Conservation (phyloP, 2,113 vertebrate genomes). For the Corythaeola cristata region DNA sequence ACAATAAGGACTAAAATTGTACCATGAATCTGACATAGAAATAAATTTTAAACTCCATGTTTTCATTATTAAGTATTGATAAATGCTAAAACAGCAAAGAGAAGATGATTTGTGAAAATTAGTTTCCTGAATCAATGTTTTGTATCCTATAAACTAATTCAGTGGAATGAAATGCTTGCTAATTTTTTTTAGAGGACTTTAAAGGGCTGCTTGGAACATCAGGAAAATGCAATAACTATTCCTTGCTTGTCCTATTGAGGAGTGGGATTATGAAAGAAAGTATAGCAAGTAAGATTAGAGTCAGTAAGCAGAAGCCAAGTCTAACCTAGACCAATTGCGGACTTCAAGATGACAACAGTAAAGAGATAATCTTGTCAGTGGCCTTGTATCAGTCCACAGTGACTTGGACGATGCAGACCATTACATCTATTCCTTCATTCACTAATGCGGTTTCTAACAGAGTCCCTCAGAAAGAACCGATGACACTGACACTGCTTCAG, state of each 20-base stretch:
- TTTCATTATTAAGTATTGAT: slow-evolving; percentile 41
- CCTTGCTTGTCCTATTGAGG: background rate
- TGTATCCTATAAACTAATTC: background rate
- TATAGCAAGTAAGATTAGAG: background rate
- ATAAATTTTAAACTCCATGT: background rate
- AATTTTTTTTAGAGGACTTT: background rate
- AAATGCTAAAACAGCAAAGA: background rate
- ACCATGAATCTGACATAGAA: background rate
- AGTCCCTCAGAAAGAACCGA: background rate
- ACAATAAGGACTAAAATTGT: background rate
- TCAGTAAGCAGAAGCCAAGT: background rate
- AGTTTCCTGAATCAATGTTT: slow-evolving; percentile 5
- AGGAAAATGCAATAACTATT: background rate
- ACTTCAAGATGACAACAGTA: background rate
- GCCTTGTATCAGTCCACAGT: background rate
- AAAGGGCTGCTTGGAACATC: background rate
- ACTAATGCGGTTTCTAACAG: background rate
- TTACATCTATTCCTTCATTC: background rate
- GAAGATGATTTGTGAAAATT: background rate
- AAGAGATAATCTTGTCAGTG: background rate
- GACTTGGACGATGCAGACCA: background rate
- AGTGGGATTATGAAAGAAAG: background rate
- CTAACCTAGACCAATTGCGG: background rate
- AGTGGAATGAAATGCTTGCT: background rate
- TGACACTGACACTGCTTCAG: background rate